Conservation (phyloP, 2,113 vertebrate species). For the Laticauda laticaudata region DNA sequence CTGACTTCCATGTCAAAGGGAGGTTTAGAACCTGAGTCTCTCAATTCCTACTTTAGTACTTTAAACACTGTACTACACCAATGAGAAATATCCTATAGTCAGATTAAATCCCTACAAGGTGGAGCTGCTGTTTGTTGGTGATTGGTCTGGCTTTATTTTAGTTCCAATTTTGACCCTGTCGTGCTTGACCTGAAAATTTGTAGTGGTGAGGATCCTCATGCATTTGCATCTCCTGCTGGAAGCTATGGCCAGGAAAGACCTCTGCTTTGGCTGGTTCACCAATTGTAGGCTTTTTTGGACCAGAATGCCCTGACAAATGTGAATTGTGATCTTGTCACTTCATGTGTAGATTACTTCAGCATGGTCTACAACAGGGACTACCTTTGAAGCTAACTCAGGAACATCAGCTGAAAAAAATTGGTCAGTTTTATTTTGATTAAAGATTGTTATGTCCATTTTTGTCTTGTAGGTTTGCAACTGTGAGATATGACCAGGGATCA, state of each 20-base stretch:
- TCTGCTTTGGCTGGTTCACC: neutral
- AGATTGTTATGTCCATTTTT: constrained; percentile 36
- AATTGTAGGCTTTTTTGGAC: neutral
- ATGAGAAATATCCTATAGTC: neutral
- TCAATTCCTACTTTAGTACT: neutral
- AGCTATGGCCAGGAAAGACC: neutral
- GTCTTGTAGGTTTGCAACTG: constrained; percentile 88
- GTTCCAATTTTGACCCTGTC: neutral
- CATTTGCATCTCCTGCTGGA: neutral
- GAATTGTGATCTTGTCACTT: neutral
- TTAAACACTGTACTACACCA: neutral
- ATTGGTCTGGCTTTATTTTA: neutral
- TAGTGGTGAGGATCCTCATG: neutral
- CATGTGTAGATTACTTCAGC: neutral
- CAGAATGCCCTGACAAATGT: neutral
- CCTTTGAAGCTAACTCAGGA: neutral
- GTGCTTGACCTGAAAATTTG: neutral
- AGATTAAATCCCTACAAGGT: neutral
- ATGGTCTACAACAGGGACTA: neutral
- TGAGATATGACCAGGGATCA: constrained; percentile 86
- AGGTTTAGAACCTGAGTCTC: neutral
- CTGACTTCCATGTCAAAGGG: neutral
- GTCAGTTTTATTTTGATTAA: constrained; percentile 18
- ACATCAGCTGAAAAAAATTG: neutral
- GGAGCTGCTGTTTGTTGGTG: neutral